Conservation (phyloP, 1,140 invertebrate genomes). For the Eumeta japonica region DNA sequence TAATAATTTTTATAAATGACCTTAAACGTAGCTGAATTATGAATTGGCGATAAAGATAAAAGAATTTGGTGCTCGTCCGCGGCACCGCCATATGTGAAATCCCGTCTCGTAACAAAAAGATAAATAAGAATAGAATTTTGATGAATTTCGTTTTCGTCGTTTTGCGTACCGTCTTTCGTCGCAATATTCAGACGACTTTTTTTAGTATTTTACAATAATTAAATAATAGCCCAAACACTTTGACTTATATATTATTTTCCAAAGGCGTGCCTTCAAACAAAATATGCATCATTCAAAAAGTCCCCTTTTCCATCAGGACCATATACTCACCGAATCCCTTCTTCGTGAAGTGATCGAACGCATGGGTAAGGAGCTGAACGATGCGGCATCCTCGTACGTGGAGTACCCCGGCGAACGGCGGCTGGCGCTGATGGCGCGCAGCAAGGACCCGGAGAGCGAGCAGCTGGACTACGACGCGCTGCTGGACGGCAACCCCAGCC, state of each 20-base stretch:
- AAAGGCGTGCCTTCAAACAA: not conserved
- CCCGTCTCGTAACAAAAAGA: too few relatives aligned
- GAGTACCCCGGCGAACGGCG: slow-evolving; percentile 62
- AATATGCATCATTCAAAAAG: not conserved
- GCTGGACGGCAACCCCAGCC: slow-evolving; percentile 65
- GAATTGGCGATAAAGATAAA: too few relatives aligned
- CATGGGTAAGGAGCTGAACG: slow-evolving; percentile 68
- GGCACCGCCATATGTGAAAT: too few relatives aligned
- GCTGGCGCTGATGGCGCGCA: slow-evolving; percentile 52
- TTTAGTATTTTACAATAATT: not conserved
- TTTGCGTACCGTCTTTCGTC: too few relatives aligned
- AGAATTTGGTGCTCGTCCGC: too few relatives aligned
- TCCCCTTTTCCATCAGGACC: slow-evolving; percentile 32
- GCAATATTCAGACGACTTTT: too few relatives aligned
- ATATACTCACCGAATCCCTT: slow-evolving; percentile 61
- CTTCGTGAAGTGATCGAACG: slow-evolving; percentile 68
- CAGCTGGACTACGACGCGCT: slow-evolving; percentile 67
- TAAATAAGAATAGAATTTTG: too few relatives aligned
- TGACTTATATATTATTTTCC: not conserved
- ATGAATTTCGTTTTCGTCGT: too few relatives aligned
- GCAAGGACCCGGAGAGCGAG: slow-evolving; percentile 57
- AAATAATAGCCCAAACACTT: not conserved
- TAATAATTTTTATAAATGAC: not conserved
- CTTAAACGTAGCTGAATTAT: not conserved
- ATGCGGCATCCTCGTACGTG: slow-evolving; percentile 61